Conservation (phyloP, 92 coral and sea anemone species). For the Actinostola sp. region DNA sequence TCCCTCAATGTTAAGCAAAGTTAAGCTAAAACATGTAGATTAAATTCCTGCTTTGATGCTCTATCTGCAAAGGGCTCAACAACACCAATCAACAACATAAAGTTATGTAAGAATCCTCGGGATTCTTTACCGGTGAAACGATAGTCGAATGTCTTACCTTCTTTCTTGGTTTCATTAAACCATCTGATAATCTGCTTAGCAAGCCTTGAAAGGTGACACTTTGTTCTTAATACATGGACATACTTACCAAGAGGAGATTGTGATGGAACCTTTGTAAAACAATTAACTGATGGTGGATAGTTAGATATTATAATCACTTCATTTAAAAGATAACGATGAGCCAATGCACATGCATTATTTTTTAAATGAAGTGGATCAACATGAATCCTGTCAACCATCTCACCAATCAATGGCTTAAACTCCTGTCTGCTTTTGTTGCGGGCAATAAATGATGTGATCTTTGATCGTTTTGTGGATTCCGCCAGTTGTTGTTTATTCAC, state of each 20-base stretch:
- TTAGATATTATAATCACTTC: constrained; percentile 46
- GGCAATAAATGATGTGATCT: constrained; percentile 41
- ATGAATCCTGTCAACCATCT: constrained; percentile 28
- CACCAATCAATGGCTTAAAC: constrained; percentile 27
- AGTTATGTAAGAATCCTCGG: constrained; percentile 40
- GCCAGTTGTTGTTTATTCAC: neutral
- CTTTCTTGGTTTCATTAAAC: constrained; percentile 25
- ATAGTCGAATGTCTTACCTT: constrained; percentile 24
- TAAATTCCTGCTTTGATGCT: neutral
- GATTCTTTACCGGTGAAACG: constrained; percentile 59
- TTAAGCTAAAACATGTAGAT: constrained; percentile 37
- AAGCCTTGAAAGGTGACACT: constrained; percentile 26
- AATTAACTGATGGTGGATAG: constrained; percentile 43
- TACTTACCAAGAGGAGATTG: neutral
- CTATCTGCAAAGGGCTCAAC: constrained; percentile 23
- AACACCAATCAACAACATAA: constrained; percentile 34
- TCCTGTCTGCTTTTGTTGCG: constrained; percentile 44
- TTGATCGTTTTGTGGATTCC: constrained; percentile 26
- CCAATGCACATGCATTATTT: constrained; percentile 29
- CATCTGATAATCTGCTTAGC: constrained; percentile 26
- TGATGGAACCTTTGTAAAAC: constrained; percentile 59
- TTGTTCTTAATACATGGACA: constrained; percentile 5
- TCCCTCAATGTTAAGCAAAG: constrained; percentile 42
- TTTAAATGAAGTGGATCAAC: constrained; percentile 42
- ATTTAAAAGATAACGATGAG: constrained; percentile 16